Percentiles rank a stretch among this genome's conserved stretches.
These are phyloP conservation scores for Apis mellifera DNA, from an alignment of 1,140 invertebrate species.

Conservation along the genomic window DNA sequence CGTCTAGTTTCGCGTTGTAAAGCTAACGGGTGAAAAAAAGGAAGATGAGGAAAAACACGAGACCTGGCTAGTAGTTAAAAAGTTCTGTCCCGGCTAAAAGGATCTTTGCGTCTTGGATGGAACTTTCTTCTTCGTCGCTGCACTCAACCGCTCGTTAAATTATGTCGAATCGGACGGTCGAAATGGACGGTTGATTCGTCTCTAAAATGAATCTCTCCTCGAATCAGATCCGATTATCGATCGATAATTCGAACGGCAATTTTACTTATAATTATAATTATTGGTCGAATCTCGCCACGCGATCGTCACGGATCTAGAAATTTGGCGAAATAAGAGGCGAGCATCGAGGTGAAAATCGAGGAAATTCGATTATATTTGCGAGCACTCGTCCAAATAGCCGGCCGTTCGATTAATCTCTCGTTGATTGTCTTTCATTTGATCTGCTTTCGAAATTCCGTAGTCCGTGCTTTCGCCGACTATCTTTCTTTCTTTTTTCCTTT, in stretches of 20 bases:
- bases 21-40: slow-evolving; percentile 19
- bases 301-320: neutral
- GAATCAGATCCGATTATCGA: neutral
- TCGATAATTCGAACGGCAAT: no score
- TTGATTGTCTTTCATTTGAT: slow-evolving; percentile 8
- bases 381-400: neutral
- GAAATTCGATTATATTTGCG: slow-evolving; percentile 11
- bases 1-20: slow-evolving; percentile 46
- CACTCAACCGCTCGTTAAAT: slow-evolving; percentile 29
- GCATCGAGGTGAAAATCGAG: neutral
- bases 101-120: slow-evolving; percentile 7
- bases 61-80: slow-evolving; percentile 11
- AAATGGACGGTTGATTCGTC: neutral
- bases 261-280: no score
- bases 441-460: neutral
- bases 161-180: neutral
- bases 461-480: neutral
- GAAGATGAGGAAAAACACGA: neutral
- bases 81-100: slow-evolving; percentile 24
- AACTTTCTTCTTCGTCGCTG: slow-evolving; percentile 6
- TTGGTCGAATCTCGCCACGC: no score
- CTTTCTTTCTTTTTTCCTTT: no score
- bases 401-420: slow-evolving; percentile 7
- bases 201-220: neutral
- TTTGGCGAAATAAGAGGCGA: neutral